Percentiles rank a stretch among this genome's conserved stretches.
These are phyloP conservation scores for Pogonomyrmex barbatus DNA, from an alignment of 1,140 invertebrate species.

Conservation along the genomic window DNA sequence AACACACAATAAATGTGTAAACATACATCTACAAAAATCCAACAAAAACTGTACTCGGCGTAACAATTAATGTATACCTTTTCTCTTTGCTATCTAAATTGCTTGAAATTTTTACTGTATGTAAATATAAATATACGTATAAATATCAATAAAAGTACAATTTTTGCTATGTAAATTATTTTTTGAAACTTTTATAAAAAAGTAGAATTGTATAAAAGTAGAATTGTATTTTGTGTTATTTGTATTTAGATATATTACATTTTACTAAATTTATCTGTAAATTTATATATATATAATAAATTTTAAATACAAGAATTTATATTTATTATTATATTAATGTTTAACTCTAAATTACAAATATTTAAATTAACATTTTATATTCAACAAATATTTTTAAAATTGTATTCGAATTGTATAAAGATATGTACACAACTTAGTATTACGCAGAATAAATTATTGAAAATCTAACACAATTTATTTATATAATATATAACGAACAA, in stretches of 20 bases:
- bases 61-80: neutral
- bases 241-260: neutral
- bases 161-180: neutral
- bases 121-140: neutral
- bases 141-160: neutral
- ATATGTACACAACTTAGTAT: neutral
- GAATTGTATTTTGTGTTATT: neutral
- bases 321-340: neutral
- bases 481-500: slow-evolving; percentile 10
- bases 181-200: neutral
- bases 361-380: neutral
- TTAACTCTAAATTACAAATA: neutral
- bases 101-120: neutral
- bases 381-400: neutral
- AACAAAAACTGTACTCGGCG: neutral
- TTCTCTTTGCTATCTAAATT: neutral
- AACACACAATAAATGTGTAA: too few species aligned
- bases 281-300: neutral
- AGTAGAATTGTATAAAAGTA: neutral
- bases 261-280: too few species aligned
- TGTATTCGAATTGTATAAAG: neutral
- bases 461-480: neutral
- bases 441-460: neutral
- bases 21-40: neutral
- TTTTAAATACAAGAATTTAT: neutral